Evolutionary conservation across 2,888 invertebrate species (phyloP), one percentile per base, ranked within the genome.

Genomic region (Carcina quercana): DNA sequence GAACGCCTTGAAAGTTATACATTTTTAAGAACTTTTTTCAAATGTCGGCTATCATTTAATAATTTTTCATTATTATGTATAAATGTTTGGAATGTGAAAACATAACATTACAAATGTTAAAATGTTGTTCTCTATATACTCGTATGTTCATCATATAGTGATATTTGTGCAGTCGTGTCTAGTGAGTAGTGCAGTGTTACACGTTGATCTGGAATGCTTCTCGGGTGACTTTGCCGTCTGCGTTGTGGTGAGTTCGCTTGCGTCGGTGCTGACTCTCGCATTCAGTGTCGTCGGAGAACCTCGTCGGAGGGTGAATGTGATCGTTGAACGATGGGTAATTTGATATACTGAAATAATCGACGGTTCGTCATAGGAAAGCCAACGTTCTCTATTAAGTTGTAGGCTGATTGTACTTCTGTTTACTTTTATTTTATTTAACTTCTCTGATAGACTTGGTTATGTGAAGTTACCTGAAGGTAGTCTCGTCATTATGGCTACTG

Each of bases 401-500:
- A n/a, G n/a, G n/a, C n/a, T n/a, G n/a, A n/a, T n/a, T n/a, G n/a
- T n/a, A n/a, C n/a, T n/a, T n/a, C n/a, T n/a, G n/a, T n/a, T n/a
- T n/a, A n/a, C n/a, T n/a, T n/a, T n/a, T n/a, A n/a, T n/a, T n/a
- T n/a, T n/a, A n/a, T n/a, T n/a, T n/a, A n/a, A n/a, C n/a, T n/a
- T n/a, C n/a, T n/a, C n/a, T n/a, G n/a, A n/a, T 22, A 22, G 5
- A 22, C 5, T 10, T 22, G 10, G 2, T 11, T 5, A 22, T 5
- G 8, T 22, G 5, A 22, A 10, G 28, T 17, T 24, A 91, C 91
- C 90, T 91, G 86, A 93, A 93, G 33, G 93, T 92, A 38, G 93
- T 93, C 71, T 93, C 93, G 71, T 93, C 93, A 67, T 92, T 92
- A 74, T 93, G 92, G 74, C 91, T 92, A 48, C 92, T 91, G 67